phyloP scores from a whole-genome alignment of 1,140 invertebrate genomes.

The Ladona fulva region DNA sequence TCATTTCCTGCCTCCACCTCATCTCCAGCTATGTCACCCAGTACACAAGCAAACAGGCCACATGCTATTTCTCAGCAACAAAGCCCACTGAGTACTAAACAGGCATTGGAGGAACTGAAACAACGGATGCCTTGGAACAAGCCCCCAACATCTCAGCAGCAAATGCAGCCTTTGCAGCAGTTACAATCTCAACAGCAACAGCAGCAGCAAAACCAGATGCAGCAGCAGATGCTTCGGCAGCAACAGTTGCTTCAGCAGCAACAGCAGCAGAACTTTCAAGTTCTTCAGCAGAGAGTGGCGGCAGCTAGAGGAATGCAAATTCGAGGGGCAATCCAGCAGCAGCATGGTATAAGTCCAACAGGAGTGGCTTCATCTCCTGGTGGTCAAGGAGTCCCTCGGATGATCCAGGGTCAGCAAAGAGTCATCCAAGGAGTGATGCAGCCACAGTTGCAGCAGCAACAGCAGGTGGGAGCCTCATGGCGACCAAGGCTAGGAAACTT shows the following conservation, averaged over 20 bases:
- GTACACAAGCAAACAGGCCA: slow-evolving; percentile 31
- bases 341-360: neutral
- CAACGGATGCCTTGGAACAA: slow-evolving; percentile 72
- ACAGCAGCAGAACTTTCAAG: slow-evolving; percentile 27
- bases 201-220: slow-evolving; percentile 19
- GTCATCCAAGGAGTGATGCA: slow-evolving; percentile 17
- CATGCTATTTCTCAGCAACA: slow-evolving; percentile 33
- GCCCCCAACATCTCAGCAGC: slow-evolving; percentile 36
- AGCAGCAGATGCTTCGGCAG: slow-evolving; percentile 29
- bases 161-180: slow-evolving; percentile 25
- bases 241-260: slow-evolving; percentile 25
- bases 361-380: neutral
- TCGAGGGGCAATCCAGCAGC: slow-evolving; percentile 11
- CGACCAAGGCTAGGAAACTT: neutral
- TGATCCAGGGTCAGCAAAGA: slow-evolving; percentile 23
- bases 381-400: neutral
- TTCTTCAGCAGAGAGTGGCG: slow-evolving; percentile 24
- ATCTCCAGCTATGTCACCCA: slow-evolving; percentile 27
- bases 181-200: slow-evolving; percentile 27
- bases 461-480: slow-evolving; percentile 17
- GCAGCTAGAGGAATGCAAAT: slow-evolving; percentile 6
- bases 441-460: slow-evolving; percentile 26
- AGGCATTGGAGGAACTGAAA: slow-evolving; percentile 59
- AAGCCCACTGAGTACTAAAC: slow-evolving; percentile 44
- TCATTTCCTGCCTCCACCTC: neutral